Evolutionary conservation across 2,113 vertebrate genomes (phyloP).

Genomic region (Ellobius talpinus): DNA sequence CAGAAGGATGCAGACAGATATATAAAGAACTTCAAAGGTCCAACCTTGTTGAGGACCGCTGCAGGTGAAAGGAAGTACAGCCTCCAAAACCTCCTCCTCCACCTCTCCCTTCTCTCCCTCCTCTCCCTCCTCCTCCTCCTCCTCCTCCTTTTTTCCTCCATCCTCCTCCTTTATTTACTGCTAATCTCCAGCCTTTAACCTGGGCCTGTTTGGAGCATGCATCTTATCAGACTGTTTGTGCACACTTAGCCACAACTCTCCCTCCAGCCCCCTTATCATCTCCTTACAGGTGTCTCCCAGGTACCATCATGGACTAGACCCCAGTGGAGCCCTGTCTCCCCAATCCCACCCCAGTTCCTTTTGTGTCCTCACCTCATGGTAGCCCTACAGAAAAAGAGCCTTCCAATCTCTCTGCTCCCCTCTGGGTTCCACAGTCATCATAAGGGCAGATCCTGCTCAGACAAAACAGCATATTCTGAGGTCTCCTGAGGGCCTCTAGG

Average conservation of each 20-base stretch:
- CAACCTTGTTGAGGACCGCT: too few relatives aligned
- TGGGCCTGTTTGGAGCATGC: neutral
- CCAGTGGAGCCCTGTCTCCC: neutral
- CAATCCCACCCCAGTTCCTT: too few relatives aligned
- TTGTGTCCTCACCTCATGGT: too few relatives aligned
- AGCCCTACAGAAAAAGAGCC: neutral
- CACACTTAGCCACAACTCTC: neutral
- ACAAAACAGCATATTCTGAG: neutral
- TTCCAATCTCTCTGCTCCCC: neutral
- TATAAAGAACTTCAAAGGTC: neutral
- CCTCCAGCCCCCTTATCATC: neutral
- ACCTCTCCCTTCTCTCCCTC: neutral
- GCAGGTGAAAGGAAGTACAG: neutral
- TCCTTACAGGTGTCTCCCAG: neutral
- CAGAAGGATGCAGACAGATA: rapidly evolving
- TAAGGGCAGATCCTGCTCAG: neutral
- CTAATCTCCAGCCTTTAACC: neutral
- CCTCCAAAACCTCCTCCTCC: neutral
- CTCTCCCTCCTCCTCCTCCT: neutral
- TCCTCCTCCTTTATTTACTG: neutral
- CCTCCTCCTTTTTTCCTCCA: neutral
- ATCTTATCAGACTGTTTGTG: too few relatives aligned
- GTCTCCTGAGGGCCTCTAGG: neutral
- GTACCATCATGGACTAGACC: neutral
- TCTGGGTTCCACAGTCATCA: neutral